phyloP scores from a whole-genome alignment of 2,888 invertebrate genomes.

The Buathra laborator region DNA sequence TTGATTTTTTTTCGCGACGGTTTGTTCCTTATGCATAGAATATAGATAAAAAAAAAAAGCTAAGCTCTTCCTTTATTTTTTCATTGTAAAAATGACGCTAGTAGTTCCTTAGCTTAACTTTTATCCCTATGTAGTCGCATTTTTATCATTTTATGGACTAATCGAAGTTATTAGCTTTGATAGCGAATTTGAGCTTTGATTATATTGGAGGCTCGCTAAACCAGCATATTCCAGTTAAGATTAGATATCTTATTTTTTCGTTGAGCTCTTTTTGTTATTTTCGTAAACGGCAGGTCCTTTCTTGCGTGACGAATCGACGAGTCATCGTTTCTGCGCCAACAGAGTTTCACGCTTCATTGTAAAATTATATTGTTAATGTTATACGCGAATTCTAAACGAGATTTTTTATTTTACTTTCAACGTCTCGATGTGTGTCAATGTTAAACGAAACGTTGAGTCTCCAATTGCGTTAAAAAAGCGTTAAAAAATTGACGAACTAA shows the following conservation, averaged over 20 bases:
- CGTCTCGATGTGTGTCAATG: not conserved
- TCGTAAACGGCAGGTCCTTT: constrained; percentile 39
- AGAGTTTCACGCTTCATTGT: constrained; percentile 54
- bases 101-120: constrained; percentile 1
- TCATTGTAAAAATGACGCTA: constrained; percentile 12
- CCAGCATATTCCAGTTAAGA: not conserved
- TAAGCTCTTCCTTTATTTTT: constrained; percentile 10
- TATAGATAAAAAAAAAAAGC: not conserved
- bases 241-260: not conserved
- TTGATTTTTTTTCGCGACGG: constrained; percentile 5
- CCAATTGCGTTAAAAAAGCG: not conserved
- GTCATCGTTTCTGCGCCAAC: constrained; percentile 43
- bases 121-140: not conserved
- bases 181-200: constrained; percentile 14
- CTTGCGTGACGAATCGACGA: constrained; percentile 47
- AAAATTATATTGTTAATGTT: constrained; percentile 51
- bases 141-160: constrained; percentile 6
- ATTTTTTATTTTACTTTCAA: not conserved
- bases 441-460: not conserved
- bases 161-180: constrained; percentile 12
- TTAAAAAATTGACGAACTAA: not conserved
- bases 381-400: constrained; percentile 30
- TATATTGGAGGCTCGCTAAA: not conserved
- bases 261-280: not conserved
- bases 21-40: not conserved